phyloP scores from a whole-genome alignment of 1,140 invertebrate genomes.

The Dendroctonus ponderosae region DNA sequence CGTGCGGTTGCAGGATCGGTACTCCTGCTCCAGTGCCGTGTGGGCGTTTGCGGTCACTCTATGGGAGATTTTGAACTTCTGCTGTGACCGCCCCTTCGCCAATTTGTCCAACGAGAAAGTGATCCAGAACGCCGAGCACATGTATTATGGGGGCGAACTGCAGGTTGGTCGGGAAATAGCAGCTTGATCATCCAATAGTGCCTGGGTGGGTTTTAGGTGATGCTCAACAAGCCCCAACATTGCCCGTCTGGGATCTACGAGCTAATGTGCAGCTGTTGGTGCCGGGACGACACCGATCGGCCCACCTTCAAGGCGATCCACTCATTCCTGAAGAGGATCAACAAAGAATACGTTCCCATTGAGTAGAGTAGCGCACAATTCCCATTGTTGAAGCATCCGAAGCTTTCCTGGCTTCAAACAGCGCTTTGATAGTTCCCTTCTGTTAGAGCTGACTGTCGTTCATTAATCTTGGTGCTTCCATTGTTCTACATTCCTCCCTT shows the following conservation, averaged over 20 bases:
- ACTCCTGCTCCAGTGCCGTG: slow-evolving; percentile 63
- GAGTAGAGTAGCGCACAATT: slow-evolving; percentile 40
- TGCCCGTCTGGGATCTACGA: slow-evolving; percentile 77
- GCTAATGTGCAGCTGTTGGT: slow-evolving; percentile 79
- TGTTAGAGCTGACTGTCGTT: no score
- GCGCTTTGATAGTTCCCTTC: no score
- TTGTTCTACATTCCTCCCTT: no score
- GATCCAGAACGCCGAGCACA: slow-evolving; percentile 69
- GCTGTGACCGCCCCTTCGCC: slow-evolving; percentile 69
- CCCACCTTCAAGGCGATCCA: slow-evolving; percentile 77
- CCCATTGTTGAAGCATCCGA: no score
- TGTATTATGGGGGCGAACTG: slow-evolving; percentile 65
- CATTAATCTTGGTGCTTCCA: no score
- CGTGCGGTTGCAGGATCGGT: slow-evolving; percentile 57
- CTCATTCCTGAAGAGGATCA: slow-evolving; percentile 66
- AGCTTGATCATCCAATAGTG: no score
- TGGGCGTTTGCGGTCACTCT: slow-evolving; percentile 71
- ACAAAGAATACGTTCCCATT: slow-evolving; percentile 55
- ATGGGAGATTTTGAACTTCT: slow-evolving; percentile 76
- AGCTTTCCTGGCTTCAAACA: no score
- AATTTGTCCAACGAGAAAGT: slow-evolving; percentile 72
- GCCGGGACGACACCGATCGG: slow-evolving; percentile 60
- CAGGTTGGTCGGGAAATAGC: slow-evolving; percentile 52
- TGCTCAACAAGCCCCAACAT: slow-evolving; percentile 66
- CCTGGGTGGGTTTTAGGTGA: slow-evolving; percentile 50